phyloP scores from a whole-genome alignment of 1,140 invertebrate species.

The Homarus americanus region DNA sequence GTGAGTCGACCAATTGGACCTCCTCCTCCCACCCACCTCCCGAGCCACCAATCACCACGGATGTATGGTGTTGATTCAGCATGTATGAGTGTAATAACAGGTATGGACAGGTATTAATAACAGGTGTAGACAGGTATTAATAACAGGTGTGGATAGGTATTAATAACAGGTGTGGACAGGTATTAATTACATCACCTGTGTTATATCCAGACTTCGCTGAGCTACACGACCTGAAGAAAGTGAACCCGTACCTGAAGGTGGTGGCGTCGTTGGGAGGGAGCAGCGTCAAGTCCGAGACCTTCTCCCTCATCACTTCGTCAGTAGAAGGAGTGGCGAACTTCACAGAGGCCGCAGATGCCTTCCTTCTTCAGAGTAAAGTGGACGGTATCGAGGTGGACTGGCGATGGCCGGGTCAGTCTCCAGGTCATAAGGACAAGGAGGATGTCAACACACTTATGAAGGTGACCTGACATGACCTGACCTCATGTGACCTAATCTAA shows the following conservation, averaged over 20 bases:
- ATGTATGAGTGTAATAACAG: too few relatives aligned
- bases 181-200: too few relatives aligned
- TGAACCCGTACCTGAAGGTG: constrained; percentile 65
- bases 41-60: too few relatives aligned
- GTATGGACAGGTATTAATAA: too few relatives aligned
- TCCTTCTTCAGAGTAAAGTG: constrained; percentile 54
- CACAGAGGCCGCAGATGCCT: constrained; percentile 51
- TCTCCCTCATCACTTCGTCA: constrained; percentile 64
- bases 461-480: constrained; percentile 40
- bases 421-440: constrained; percentile 67
- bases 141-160: too few relatives aligned
- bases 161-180: too few relatives aligned
- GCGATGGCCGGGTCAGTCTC: constrained; percentile 70
- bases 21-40: too few relatives aligned
- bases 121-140: too few relatives aligned
- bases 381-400: constrained; percentile 75
- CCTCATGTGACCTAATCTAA: too few relatives aligned
- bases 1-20: too few relatives aligned
- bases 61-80: too few relatives aligned
- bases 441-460: constrained; percentile 74
- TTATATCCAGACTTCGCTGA: too few relatives aligned
- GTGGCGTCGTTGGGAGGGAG: constrained; percentile 66
- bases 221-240: constrained; percentile 69
- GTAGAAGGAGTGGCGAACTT: constrained; percentile 66
- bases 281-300: constrained; percentile 52